phyloP scores from a whole-genome alignment of 2,888 invertebrate genomes.

The Unio delphinus region DNA sequence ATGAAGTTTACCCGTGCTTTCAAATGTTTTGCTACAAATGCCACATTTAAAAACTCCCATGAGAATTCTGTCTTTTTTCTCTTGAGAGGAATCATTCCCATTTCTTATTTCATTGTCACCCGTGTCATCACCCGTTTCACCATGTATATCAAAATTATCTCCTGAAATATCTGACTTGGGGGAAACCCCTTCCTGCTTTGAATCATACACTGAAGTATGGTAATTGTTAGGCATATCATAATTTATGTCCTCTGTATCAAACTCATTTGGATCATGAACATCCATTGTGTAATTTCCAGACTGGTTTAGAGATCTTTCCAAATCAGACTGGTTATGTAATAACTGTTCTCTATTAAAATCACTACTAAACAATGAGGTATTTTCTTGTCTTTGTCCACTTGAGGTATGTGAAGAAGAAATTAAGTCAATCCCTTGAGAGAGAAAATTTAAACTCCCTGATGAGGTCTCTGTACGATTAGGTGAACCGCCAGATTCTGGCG shows the following conservation, averaged over 20 bases:
- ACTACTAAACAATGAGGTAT: conserved; percentile 33
- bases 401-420: conserved; percentile 43
- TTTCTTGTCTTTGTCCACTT: conserved; percentile 21
- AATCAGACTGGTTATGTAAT: too few relatives aligned
- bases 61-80: conserved; percentile 26
- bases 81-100: conserved; percentile 7
- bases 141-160: too few relatives aligned
- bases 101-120: conserved; percentile 3
- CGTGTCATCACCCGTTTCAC: neutral
- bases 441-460: too few relatives aligned
- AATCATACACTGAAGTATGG: conserved; percentile 2
- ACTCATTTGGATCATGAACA: too few relatives aligned
- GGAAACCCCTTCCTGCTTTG: too few relatives aligned
- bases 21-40: conserved; percentile 53
- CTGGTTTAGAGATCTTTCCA: too few relatives aligned
- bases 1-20: conserved; percentile 46
- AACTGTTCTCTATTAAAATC: conserved; percentile 28
- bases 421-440: conserved; percentile 24
- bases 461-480: too few relatives aligned
- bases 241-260: neutral
- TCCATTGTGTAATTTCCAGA: too few relatives aligned
- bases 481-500: conserved; percentile 33
- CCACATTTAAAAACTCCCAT: conserved; percentile 45
- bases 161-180: too few relatives aligned
- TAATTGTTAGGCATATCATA: conserved; percentile 4